These are phyloP conservation scores for Neopipo cinnamomea DNA, from an alignment of 2,113 vertebrate species.

Conservation along the genomic window DNA sequence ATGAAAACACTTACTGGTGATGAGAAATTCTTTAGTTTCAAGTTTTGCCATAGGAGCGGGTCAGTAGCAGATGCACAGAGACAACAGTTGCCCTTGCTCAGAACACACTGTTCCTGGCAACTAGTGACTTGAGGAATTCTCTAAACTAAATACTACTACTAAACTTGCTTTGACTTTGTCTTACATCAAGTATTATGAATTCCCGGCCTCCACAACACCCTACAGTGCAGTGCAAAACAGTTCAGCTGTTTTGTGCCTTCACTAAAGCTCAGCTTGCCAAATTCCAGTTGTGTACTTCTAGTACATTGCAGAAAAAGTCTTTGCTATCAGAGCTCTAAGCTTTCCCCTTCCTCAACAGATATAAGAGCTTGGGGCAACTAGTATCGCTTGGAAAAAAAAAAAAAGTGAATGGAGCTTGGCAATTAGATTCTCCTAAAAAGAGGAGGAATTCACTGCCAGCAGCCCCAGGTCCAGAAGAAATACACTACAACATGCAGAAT, in stretches of 20 bases:
- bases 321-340: not conserved
- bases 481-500: not conserved
- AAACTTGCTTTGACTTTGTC: not conserved
- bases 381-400: not conserved
- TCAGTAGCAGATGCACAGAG: not conserved
- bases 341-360: not conserved
- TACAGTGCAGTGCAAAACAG: not conserved
- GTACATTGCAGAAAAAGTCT: not conserved
- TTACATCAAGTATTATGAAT: not conserved
- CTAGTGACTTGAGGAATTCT: not conserved
- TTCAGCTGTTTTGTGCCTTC: not conserved
- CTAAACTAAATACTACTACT: not conserved
- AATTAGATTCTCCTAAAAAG: not conserved
- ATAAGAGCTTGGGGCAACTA: not conserved
- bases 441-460: not conserved
- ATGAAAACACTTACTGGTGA: not conserved
- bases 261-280: not conserved
- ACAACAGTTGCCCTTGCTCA: not conserved
- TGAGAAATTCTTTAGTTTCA: not conserved
- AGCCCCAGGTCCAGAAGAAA: not conserved
- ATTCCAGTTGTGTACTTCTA: not conserved
- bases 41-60: not conserved
- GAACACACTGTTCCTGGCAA: not conserved
- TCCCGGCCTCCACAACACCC: not conserved
- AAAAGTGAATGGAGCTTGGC: not conserved